Evolutionary conservation across 2,797 vertebrate species (phyloP).

Genomic region (Neosilurus mollespiculum): DNA sequence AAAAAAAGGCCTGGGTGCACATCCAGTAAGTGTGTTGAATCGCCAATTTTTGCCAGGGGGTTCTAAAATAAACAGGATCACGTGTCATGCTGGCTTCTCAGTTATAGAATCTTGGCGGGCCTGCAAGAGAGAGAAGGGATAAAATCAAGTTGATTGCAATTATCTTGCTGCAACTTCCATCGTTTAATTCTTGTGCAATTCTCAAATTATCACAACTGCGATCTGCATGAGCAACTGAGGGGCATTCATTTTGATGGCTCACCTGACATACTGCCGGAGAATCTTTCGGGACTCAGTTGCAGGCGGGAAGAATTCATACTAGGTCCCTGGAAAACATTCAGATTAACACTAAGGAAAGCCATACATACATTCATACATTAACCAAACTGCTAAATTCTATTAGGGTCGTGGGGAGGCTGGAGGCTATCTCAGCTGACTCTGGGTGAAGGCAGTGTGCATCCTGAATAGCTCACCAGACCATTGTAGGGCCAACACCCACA

Average conservation of each 20-base stretch:
- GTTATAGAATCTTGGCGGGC: conserved; percentile 66
- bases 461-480: no score
- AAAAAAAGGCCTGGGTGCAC: no score
- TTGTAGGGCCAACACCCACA: no score
- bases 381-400: no score
- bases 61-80: background rate
- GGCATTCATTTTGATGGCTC: background rate
- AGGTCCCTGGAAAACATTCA: conserved; percentile 59
- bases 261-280: conserved; percentile 54
- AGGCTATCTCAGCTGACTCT: no score
- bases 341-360: background rate
- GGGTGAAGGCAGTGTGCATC: no score
- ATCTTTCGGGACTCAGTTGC: conserved; percentile 60
- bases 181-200: background rate
- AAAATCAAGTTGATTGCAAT: background rate
- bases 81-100: conserved; percentile 48
- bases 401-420: no score
- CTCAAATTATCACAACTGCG: background rate
- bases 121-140: conserved; percentile 55
- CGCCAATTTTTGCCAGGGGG: no score
- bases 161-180: background rate
- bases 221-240: background rate
- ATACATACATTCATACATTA: no score
- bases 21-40: no score
- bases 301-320: conserved; percentile 51